Evolutionary conservation across 1,140 invertebrate species (phyloP), one percentile per base, ranked within the genome.

Genomic region (Octopus sinensis): DNA sequence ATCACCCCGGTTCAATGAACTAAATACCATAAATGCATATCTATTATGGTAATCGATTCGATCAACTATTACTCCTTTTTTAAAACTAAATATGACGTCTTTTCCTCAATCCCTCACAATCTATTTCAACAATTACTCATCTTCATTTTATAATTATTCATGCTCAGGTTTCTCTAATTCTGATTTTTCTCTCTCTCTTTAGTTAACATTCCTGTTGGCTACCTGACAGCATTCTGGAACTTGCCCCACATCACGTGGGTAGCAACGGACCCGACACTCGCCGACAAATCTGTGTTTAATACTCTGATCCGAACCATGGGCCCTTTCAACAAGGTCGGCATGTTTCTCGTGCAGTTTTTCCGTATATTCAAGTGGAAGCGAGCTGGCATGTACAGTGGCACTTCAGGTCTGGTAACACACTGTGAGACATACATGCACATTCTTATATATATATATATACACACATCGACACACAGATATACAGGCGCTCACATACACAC

Each of bases 311-410:
- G 86, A 76, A 83, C 85, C 51, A 85, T 85, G n/a, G 85, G 85
- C 4, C 86, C 86, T 9, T 87, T 87, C 79, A 86, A 87, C 79
- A 86, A 83, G 79, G 81, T 87, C 62, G 86, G 86, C 5, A 80
- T 81, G 54, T 85, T 85, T 52, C 83, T 87, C 52, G 86, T 86
- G 1, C 81, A 87, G 73, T 56, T 87, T 6, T 85, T 86, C 68
- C 68, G 82, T 6, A 81, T 84, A 79, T 87, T 84, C 76, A 81
- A 84, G 6, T 87, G 86, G 86, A 80, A 78, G n/a, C 76, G 83
- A 10, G 83, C 85, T 4, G 85, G 86, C 4, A 85, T 86, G 77
- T 77, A 77, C 76, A 77, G 76, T 77, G 76, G 76, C 12, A 77
- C 76, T 52, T 77, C 76, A 77, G 76, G 76, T 77, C 30, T 43